Evolutionary conservation across 92 coral and sea anemone genomes (phyloP), one percentile per base, ranked within the genome.

Genomic region (Muricea muricata): DNA sequence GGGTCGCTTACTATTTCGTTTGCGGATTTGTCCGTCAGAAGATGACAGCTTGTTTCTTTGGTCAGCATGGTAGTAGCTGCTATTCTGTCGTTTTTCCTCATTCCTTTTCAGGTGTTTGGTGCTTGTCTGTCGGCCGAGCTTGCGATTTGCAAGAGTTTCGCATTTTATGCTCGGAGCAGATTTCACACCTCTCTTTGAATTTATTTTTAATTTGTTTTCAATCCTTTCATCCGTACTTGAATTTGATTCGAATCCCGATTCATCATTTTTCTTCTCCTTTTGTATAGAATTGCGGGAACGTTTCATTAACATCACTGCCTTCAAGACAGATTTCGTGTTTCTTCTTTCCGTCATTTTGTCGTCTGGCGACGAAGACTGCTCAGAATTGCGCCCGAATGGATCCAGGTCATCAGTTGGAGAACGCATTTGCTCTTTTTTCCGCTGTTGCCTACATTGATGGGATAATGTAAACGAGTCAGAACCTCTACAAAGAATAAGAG

Each of bases 1-100:
- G 4, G 60, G 60, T 17, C 23, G 7, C 23, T 52, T 52, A 1
- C 23, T 13, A 20, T 52, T 20, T 9, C 26, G 23, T 52, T 17
- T 52, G 60, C 60, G 26, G 20, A 9, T 2, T 52, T 9, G 23
- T 52, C n/a, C 52, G 23, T 55, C 13, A 9, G 29, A 8, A 65
- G 54, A 66, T 84, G 85, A 69, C 7, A 28, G 21, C 24, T 46
- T 65, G 10, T n/a, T 37, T 31, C 35, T 20, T 14, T 30, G 31
- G 30, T 68, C 32, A 23, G 2, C 50, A n/a, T 88, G 81, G 24
- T 57, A 41, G 48, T 87, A 86, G 28, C 89, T 86, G 68, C 86
- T 87, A 17, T 41, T 84, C 9, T 91, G 87, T 29, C 80, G 90
- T 20, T 21, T 75, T 76, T 57, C 45, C 35, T 50, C 0, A n/a